Percentiles rank a stretch among this genome's conserved stretches.
These are phyloP conservation scores for Saccopteryx bilineata DNA, from an alignment of 2,113 vertebrate genomes.

Conservation along the genomic window DNA sequence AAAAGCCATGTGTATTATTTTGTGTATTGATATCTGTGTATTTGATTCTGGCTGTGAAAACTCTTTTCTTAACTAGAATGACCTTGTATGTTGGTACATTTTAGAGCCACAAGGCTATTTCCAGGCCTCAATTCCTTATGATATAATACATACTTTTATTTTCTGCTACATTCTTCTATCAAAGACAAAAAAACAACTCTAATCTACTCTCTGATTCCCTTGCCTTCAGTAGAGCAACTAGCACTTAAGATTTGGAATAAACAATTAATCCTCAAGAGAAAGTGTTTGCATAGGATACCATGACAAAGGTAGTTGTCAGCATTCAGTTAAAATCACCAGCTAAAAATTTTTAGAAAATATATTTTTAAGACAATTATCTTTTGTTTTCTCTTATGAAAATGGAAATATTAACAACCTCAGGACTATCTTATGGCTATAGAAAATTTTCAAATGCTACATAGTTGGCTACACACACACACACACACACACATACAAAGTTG, in stretches of 20 bases:
- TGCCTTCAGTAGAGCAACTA: fast-evolving
- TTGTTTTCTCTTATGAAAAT: neutral
- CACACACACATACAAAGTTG: neutral
- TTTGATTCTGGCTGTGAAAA: neutral
- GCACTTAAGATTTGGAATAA: no score
- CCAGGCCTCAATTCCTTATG: fast-evolving
- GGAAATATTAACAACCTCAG: neutral
- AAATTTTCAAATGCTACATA: neutral
- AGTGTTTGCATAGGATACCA: fast-evolving
- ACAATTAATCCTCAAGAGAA: fast-evolving
- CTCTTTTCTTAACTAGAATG: fast-evolving
- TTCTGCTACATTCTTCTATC: neutral
- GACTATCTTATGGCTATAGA: neutral
- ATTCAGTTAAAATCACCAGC: no score
- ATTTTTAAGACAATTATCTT: neutral
- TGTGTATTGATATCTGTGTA: fast-evolving
- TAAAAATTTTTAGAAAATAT: fast-evolving
- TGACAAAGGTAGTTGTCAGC: fast-evolving
- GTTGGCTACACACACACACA: neutral
- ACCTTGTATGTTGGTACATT: fast-evolving
- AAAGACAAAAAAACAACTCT: neutral
- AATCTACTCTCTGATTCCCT: fast-evolving
- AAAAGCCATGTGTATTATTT: fast-evolving
- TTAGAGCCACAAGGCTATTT: neutral
- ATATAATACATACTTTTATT: fast-evolving